Base-by-base conservation (phyloP, 2,797 vertebrate species). In the Takifugu ocellatus region DNA sequence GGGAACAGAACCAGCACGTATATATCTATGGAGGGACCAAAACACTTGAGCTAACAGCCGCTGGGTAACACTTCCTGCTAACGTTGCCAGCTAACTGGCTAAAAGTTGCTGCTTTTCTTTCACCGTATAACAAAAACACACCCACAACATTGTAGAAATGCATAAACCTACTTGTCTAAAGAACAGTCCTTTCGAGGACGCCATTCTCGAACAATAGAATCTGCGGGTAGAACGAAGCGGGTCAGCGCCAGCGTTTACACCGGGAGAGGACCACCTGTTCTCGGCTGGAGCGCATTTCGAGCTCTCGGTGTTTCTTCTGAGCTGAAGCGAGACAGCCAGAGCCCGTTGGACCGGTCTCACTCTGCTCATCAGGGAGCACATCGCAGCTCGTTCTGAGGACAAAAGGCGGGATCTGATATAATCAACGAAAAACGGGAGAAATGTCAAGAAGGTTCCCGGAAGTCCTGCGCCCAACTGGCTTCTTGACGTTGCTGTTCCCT, bases 131-230 rank as follows among this genome's bases (percentile, higher is more conserved):
- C 1, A n/a, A 4, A 3, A 25, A 12, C 0, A 17, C 0, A 1
- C 1, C 5, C 25, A 16, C 1, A 15, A 3, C 31, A 33, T 7
- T 33, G 31, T 5, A 21, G 5, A 12, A 1, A 1, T 21, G 21
- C 0, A 0, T 25, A 6, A 15, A 21, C 66, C 12, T 44, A 90
- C 91, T 51, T 92, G 91, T 82, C 88, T 83, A 75, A 92, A 89
- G 47, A 91, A 5, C 1, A 87, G 68, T 2, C 85, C 82, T 3
- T 67, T 42, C 0, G 36, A 70, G 5, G 25, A n/a, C 15, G 74
- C 67, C 76, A 76, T 80, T 48, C 68, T 53, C 63, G 78, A 68
- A 70, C 84, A 84, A 68, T 74, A 82, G 0, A 36, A 14, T 45
- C 79, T 73, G 26, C 8, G 5, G 33, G 17, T 5, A 1, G 46